A percentile compares a stretch with the other conserved stretches of the same genome.
Evolutionary conservation across 1,140 invertebrate genomes (phyloP).

Genomic region (Notospermus geniculatus): DNA sequence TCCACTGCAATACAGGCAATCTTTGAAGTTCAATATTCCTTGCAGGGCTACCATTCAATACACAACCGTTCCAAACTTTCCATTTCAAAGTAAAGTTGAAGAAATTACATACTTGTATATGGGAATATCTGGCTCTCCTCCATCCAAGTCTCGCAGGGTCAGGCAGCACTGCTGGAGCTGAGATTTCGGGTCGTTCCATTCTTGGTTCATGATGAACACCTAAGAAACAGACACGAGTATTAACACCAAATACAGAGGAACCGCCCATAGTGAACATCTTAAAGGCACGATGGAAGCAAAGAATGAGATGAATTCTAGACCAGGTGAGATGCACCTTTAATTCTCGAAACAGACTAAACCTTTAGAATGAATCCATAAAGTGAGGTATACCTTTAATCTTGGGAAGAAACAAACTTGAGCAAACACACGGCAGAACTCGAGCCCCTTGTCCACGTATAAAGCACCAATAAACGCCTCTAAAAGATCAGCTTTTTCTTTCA

Average conservation of each 20-base stretch:
- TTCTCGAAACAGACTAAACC: too few species aligned
- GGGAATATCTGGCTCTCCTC: conserved; percentile 93
- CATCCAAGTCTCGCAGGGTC: conserved; percentile 86
- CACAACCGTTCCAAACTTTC: too few species aligned
- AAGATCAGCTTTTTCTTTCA: conserved; percentile 96
- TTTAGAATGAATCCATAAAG: too few species aligned
- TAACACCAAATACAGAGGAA: too few species aligned
- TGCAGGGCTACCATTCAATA: too few species aligned
- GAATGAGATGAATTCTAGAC: too few species aligned
- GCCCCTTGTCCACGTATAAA: conserved; percentile 93
- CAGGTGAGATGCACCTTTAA: too few species aligned
- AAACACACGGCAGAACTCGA: conserved; percentile 85
- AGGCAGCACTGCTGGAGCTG: conserved; percentile 98
- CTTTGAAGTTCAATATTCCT: too few species aligned
- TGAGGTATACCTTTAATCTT: conserved; percentile 58
- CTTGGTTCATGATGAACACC: conserved; percentile 96
- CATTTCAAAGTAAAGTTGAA: too few species aligned
- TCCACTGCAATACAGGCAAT: too few species aligned
- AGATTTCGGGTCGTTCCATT: conserved; percentile 99
- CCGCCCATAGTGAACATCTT: too few species aligned
- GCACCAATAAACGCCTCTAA: conserved; percentile 81
- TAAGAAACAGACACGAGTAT: conserved; percentile 53
- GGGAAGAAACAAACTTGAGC: conserved; percentile 97
- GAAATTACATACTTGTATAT: conserved; percentile 79
- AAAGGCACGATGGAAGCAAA: too few species aligned